phyloP scores from a whole-genome alignment of 2,888 invertebrate genomes.

The Nudaria mundana region DNA sequence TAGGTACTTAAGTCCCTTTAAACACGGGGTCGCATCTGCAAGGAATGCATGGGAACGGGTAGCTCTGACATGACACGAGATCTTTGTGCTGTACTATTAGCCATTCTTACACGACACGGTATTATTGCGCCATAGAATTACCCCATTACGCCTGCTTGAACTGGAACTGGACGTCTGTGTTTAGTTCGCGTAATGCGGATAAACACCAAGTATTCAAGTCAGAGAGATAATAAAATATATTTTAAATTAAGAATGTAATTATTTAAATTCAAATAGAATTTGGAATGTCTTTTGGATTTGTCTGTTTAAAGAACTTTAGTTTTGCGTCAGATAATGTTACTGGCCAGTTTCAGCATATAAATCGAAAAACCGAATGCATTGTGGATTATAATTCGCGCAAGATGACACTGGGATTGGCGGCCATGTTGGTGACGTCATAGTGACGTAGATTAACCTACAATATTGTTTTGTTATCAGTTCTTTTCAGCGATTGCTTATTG shows the following conservation, averaged over 20 bases:
- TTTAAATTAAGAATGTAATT: neutral
- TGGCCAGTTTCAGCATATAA: too few species aligned
- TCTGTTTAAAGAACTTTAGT: too few species aligned
- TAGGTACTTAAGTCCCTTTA: too few species aligned
- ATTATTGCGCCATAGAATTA: conserved; percentile 41
- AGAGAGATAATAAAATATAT: conserved; percentile 13
- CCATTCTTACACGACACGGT: conserved; percentile 37
- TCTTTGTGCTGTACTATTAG: conserved; percentile 60
- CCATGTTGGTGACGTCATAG: too few species aligned
- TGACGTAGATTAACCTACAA: too few species aligned
- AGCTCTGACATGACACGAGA: conserved; percentile 62
- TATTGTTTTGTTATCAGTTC: too few species aligned
- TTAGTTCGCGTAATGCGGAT: conserved; percentile 23
- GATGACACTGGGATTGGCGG: too few species aligned
- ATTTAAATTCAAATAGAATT: neutral
- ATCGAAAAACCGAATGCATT: too few species aligned
- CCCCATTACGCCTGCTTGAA: conserved; percentile 39
- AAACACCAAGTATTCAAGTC: conserved; percentile 25
- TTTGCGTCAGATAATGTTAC: too few species aligned
- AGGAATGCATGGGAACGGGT: conserved; percentile 75
- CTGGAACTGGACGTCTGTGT: conserved; percentile 37
- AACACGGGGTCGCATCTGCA: conserved; percentile 24
- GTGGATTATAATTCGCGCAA: too few species aligned
- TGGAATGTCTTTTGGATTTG: neutral
- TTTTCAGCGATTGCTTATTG: too few species aligned